These are phyloP conservation scores for Bostrychus sinensis DNA, from an alignment of 2,113 vertebrate species.

Conservation along the genomic window DNA sequence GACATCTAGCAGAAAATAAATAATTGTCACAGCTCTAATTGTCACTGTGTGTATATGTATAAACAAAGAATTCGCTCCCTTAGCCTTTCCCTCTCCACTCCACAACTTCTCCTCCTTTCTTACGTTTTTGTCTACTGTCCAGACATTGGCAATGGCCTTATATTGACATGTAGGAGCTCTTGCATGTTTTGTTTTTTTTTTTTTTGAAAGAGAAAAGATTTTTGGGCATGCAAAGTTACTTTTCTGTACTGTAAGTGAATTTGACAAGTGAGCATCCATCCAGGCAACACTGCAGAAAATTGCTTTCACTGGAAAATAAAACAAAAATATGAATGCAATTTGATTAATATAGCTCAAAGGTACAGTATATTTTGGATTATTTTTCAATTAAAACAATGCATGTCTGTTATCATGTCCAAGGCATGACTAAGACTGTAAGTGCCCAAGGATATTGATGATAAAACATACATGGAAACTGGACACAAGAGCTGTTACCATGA, in stretches of 20 bases:
- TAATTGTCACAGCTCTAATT: too few relatives aligned
- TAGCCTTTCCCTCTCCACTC: neutral
- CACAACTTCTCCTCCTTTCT: slow-evolving; percentile 23
- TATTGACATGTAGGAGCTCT: slow-evolving; percentile 32
- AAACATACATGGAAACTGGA: slow-evolving; percentile 33
- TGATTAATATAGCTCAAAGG: neutral
- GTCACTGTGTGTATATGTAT: too few relatives aligned
- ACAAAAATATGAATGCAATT: neutral
- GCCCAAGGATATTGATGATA: slow-evolving; percentile 3
- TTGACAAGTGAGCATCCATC: slow-evolving; percentile 36
- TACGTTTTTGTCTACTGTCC: slow-evolving; percentile 31
- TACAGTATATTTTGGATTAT: too few relatives aligned
- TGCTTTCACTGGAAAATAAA: neutral
- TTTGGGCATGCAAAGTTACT: slow-evolving; percentile 16
- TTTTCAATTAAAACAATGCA: too few relatives aligned
- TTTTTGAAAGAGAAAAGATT: slow-evolving; percentile 29
- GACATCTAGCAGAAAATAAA: too few relatives aligned
- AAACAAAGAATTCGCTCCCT: neutral
- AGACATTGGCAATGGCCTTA: slow-evolving; percentile 47
- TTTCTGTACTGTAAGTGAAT: slow-evolving; percentile 33
- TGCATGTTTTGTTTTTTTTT: slow-evolving; percentile 27
- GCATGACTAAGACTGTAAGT: slow-evolving; percentile 6
- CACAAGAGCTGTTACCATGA: slow-evolving; percentile 45
- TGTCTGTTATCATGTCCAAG: slow-evolving; percentile 4
- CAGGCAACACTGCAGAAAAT: neutral